phyloP scores from a whole-genome alignment of 2,797 vertebrate species.

The Acanthopagrus latus region DNA sequence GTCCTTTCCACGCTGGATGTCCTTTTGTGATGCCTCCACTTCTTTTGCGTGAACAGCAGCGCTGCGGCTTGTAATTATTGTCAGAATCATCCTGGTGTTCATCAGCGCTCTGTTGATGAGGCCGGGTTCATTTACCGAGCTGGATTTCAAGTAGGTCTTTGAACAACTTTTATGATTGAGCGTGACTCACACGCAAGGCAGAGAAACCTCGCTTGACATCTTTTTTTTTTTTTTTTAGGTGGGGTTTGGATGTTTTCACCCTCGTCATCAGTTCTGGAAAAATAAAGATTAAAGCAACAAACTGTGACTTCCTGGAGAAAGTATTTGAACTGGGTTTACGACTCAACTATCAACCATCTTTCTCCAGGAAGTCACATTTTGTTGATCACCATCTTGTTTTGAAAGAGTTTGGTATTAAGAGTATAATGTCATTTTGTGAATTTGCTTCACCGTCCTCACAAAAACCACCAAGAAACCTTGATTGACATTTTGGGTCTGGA shows the following conservation, averaged over 20 bases:
- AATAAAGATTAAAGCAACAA: too few species aligned
- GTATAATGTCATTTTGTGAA: too few species aligned
- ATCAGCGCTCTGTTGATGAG: slow-evolving; percentile 10
- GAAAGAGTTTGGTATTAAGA: too few species aligned
- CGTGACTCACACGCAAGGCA: not conserved
- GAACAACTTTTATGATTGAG: not conserved
- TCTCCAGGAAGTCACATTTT: too few species aligned
- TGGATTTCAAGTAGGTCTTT: not conserved
- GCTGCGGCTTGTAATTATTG: not conserved
- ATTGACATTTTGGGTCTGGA: too few species aligned
- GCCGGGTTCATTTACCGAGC: not conserved
- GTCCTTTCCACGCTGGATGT: slow-evolving; percentile 11
- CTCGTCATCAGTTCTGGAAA: not conserved
- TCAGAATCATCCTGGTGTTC: slow-evolving; percentile 1
- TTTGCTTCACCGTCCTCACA: too few species aligned
- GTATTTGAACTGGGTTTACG: too few species aligned
- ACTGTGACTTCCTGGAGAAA: too few species aligned
- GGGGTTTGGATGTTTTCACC: slow-evolving; percentile 1
- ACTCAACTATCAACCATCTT: too few species aligned
- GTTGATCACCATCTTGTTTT: too few species aligned
- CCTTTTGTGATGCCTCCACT: slow-evolving; percentile 24
- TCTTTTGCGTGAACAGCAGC: slow-evolving; percentile 15
- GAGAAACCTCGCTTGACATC: not conserved
- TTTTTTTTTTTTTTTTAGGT: too few species aligned
- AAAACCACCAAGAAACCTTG: too few species aligned